Percentiles rank a stretch among this genome's conserved stretches.
phyloP scores from a whole-genome alignment of 1,140 invertebrate genomes.

The Papilio polytes region DNA sequence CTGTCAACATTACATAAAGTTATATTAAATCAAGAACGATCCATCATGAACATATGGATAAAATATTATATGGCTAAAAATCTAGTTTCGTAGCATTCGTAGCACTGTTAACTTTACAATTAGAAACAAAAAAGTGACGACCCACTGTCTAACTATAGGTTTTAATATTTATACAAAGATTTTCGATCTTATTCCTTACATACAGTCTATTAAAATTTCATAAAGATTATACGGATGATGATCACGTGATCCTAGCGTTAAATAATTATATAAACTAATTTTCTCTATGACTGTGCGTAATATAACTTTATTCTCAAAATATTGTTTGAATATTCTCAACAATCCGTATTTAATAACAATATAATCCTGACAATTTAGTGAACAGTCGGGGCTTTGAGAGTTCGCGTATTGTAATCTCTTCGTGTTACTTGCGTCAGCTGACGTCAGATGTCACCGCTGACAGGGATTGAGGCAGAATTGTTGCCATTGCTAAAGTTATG shows the following conservation, averaged over 20 bases:
- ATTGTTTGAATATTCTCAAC: not conserved
- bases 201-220: too few relatives aligned
- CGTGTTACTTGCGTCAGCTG: not conserved
- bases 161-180: too few relatives aligned
- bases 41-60: not conserved
- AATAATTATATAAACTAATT: too few relatives aligned
- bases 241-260: too few relatives aligned
- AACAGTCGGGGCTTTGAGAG: constrained; percentile 8
- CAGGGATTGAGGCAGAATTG: not conserved
- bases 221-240: too few relatives aligned
- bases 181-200: too few relatives aligned
- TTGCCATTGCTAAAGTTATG: not conserved
- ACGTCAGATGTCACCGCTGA: not conserved
- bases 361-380: not conserved
- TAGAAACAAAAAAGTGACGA: not conserved
- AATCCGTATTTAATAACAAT: constrained; percentile 3
- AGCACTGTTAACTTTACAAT: not conserved
- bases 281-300: not conserved
- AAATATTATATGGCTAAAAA: not conserved
- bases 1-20: too few relatives aligned
- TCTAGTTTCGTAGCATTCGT: not conserved
- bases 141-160: too few relatives aligned
- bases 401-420: constrained; percentile 19
- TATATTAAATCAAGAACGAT: too few relatives aligned
- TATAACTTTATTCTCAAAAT: not conserved